A percentile compares a stretch with the other conserved stretches of the same genome.
phyloP scores from a whole-genome alignment of 2,888 invertebrate species.

The Aphidoletes aphidimyza region DNA sequence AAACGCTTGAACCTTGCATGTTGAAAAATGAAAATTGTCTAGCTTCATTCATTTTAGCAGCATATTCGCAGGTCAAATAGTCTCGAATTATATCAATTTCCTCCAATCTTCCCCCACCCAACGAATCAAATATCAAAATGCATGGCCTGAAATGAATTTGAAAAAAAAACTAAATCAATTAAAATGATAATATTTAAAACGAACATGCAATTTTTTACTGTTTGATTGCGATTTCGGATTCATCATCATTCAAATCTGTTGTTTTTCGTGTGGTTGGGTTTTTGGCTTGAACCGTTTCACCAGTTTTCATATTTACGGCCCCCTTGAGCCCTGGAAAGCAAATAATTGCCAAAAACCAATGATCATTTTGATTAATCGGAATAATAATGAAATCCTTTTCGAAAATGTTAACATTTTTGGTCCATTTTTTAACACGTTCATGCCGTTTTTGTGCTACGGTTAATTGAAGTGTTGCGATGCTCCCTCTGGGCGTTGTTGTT shows the following conservation, averaged over 20 bases:
- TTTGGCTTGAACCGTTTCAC: constrained; percentile 70
- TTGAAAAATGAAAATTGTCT: constrained; percentile 73
- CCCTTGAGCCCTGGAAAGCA: constrained; percentile 90
- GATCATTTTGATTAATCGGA: constrained; percentile 97
- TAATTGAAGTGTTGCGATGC: constrained; percentile 81
- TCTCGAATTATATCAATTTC: constrained; percentile 90
- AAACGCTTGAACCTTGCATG: constrained; percentile 87
- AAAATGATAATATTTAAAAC: not conserved
- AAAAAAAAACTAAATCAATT: constrained; percentile 44
- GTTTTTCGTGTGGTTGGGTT: constrained; percentile 66
- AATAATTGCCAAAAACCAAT: constrained; percentile 98
- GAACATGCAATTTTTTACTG: too few relatives aligned
- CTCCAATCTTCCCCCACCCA: constrained; percentile 81
- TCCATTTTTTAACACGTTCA: constrained; percentile 93
- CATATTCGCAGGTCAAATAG: constrained; percentile 88
- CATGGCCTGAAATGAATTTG: constrained; percentile 78
- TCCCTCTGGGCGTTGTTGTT: constrained; percentile 76
- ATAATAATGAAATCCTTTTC: constrained; percentile 95
- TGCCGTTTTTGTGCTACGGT: constrained; percentile 87
- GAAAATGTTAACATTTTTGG: constrained; percentile 95
- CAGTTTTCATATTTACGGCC: constrained; percentile 75
- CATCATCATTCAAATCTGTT: not conserved
- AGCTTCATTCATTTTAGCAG: constrained; percentile 75
- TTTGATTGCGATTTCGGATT: not conserved
- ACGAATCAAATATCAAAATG: constrained; percentile 94